Base-by-base conservation (phyloP, 1,140 invertebrate genomes). In the Psilanteris sp. region DNA sequence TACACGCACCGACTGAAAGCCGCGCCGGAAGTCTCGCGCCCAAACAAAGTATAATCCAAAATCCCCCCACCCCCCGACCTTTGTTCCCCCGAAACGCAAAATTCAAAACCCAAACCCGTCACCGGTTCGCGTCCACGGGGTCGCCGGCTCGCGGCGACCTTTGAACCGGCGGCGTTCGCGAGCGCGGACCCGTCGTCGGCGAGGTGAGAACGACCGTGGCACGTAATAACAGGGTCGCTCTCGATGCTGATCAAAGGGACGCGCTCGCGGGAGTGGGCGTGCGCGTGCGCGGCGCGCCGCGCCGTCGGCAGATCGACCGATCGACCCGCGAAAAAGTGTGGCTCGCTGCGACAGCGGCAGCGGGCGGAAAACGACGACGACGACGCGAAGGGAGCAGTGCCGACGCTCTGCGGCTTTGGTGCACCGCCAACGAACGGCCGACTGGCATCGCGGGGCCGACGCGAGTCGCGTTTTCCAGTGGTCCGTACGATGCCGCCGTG, bases 401-500 rank as follows among this genome's bases (percentile, higher is more conserved):
- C 55, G 75, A 68, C 61, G 59, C 57, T 78, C 62, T 71, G 67
- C 67, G 67, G 67, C 55, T 71, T 78, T 73, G 75, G 68, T 78
- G 61, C 64, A 78, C 44, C 68, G 75, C 64, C 72, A 75, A 50
- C 41, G 24, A 57, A 55, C 74, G 74, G 54, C 8, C 31, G 43
- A 37, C 52, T 43, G 16, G 37, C 44, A 5, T 15, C 15, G 41
- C 29, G 15, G n/a, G n/a, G 22, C 32, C 37, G 32, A 20, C 54
- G 79, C 75, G 64, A 57, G 71, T 34, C 43, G 57, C 61, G 24
- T 74, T 54, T 64, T 81, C n/a, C 79, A 86, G 85, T 87, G 71
- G 77, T 81, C 80, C 80, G 75, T 79, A 83, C 71, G 83, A 87
- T 85, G 86, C 80, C 86, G 78, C 80, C 80, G 83, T 84, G 80